Evolutionary conservation across 53 echinoderm and acorn worm species (phyloP), one percentile per base, ranked within the genome.

Genomic region (Pentamera pediparva): DNA sequence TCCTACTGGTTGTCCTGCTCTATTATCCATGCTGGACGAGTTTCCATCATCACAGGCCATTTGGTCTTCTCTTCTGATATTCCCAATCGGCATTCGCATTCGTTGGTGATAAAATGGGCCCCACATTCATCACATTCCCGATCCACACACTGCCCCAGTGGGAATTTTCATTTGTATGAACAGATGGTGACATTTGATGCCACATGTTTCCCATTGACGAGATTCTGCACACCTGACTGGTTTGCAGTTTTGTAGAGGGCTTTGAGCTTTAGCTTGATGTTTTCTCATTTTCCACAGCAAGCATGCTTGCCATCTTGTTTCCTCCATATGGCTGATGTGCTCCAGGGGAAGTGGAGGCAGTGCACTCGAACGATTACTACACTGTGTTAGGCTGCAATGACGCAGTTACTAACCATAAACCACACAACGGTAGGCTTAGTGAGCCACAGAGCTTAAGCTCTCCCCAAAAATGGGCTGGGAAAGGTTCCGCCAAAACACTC

Each of bases 241-340:
- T 31, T 35, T 33, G 34, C 65, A 65, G 3, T 15, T 32, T 33
- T 65, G 65, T 65, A 35, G 33, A 35, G 8, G 15, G 65, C 3
- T 32, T 65, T 65, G 33, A 65, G 10, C 65, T 65, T 65, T 4
- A 65, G 65, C 24, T 65, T 65, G 37, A 65, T 35, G 15, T 65
- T 65, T 35, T 65, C 65, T 35, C 65, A 65, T 35, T 65, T 65
- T 5, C 13, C 37, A 35, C 36, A 65, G 33, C 65, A 65, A n/a
- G 36, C 65, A 65, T 65, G 37, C 65, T 33, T 33, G 33, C 3
- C 65, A 15, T 65, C 37, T 20, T 15, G 17, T 35, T 10, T 15
- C 65, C 17, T 35, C 13, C 65, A 65, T 65, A 20, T 65, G 65
- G 34, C 65, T 2, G 37, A 65, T 38, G 37, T 65, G 17, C 65